Evolutionary conservation across 2,113 vertebrate genomes (phyloP).

Genomic region (Nesogale talazaci): DNA sequence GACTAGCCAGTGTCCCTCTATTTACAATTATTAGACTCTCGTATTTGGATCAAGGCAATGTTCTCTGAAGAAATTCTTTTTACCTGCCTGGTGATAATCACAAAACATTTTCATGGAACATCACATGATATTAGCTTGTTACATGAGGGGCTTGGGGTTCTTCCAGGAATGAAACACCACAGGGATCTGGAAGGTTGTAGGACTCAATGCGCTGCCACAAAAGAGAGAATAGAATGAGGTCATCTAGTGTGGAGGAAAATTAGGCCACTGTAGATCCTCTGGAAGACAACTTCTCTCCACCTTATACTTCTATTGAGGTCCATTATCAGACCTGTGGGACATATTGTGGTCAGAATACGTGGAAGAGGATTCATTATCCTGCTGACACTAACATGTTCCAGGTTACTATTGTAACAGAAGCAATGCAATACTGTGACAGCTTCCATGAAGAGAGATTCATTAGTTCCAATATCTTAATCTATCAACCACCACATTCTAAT

Average conservation of each 20-base stretch:
- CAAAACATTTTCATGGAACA: slow-evolving; percentile 23
- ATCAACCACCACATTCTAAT: slow-evolving; percentile 2
- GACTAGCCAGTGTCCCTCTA: not conserved
- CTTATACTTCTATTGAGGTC: not conserved
- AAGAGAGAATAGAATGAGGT: slow-evolving; percentile 24
- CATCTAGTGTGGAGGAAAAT: not conserved
- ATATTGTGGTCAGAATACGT: slow-evolving; percentile 46
- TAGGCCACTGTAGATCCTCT: not conserved
- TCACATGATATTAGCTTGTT: slow-evolving; percentile 13
- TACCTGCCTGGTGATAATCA: not conserved
- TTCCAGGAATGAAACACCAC: not conserved
- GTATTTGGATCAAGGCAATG: not conserved
- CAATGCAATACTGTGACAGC: slow-evolving; percentile 1
- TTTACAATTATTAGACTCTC: slow-evolving; percentile 13
- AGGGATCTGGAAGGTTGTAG: not conserved
- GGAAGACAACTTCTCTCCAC: slow-evolving; percentile 33
- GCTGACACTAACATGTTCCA: not conserved
- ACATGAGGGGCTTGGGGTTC: not conserved
- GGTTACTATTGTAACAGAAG: slow-evolving; percentile 29
- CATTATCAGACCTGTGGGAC: not conserved
- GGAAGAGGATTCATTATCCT: not conserved
- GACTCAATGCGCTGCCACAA: not conserved
- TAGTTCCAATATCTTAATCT: slow-evolving; percentile 40
- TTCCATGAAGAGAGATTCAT: not conserved
- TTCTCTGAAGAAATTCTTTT: not conserved